Evolutionary conservation across 2,888 invertebrate species (phyloP).

Genomic region (Hecatera dysodea): DNA sequence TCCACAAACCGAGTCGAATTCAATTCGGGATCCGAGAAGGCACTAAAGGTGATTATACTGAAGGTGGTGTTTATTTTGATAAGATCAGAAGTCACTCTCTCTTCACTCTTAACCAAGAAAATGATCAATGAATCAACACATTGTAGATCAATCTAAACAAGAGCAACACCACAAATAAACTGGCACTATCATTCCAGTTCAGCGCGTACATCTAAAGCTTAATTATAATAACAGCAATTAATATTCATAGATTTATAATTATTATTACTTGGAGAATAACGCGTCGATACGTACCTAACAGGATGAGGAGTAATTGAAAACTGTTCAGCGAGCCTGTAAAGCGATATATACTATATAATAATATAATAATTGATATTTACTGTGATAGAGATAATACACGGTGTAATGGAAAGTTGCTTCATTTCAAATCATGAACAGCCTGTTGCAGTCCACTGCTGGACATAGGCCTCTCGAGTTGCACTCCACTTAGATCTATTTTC

Average conservation of each 20-base stretch:
- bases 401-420: background rate
- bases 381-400: slow-evolving; percentile 5
- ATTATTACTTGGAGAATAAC: slow-evolving; percentile 46
- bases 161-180: background rate
- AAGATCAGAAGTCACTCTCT: too few species aligned
- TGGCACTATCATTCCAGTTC: slow-evolving; percentile 19
- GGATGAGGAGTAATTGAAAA: slow-evolving; percentile 61
- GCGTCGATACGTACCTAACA: slow-evolving; percentile 30
- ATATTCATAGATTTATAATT: slow-evolving; percentile 67
- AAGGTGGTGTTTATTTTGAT: too few species aligned
- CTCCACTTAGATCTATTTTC: too few species aligned
- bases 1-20: too few species aligned
- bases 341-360: background rate
- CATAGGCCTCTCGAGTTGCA: too few species aligned
- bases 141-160: background rate
- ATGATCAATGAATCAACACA: background rate
- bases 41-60: too few species aligned
- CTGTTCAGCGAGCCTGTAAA: slow-evolving; percentile 4
- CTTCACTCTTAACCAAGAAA: too few species aligned
- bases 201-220: slow-evolving; percentile 40
- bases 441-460: too few species aligned
- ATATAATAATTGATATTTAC: slow-evolving; percentile 28
- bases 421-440: too few species aligned
- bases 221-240: slow-evolving; percentile 60
- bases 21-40: too few species aligned